These are phyloP conservation scores for Mnemiopsis leidyi DNA, from an alignment of 37 sponge, comb jelly and placozoan species.

Conservation along the genomic window DNA sequence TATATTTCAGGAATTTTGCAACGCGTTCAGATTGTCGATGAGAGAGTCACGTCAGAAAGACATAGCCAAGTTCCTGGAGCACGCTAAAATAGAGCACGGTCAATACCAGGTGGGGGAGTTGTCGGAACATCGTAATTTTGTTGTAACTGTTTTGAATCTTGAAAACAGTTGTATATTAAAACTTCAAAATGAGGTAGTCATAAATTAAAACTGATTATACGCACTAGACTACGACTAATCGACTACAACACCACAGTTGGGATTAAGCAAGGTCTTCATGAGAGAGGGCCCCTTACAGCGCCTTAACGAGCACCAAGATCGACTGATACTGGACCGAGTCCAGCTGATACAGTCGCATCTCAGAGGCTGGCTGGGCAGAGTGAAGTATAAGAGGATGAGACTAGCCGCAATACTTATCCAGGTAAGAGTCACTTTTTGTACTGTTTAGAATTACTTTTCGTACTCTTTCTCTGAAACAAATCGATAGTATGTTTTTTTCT, in stretches of 20 bases:
- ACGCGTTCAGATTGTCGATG: constrained; percentile 36
- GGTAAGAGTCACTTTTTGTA: too few relatives aligned
- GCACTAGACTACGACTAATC: too few relatives aligned
- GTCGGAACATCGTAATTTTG: too few relatives aligned
- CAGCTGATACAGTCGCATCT: constrained; percentile 73
- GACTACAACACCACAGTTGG: too few relatives aligned
- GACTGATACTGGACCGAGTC: constrained; percentile 78
- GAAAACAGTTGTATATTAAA: too few relatives aligned
- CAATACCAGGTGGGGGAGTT: constrained; percentile 58
- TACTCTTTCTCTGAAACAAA: background rate
- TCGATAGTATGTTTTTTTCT: too few relatives aligned
- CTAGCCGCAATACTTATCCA: background rate
- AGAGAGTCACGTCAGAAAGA: constrained; percentile 41
- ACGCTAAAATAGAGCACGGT: constrained; percentile 46
- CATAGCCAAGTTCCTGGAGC: constrained; percentile 47
- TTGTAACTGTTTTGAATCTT: background rate
- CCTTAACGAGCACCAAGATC: constrained; percentile 75
- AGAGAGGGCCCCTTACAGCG: constrained; percentile 72
- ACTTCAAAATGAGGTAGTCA: too few relatives aligned
- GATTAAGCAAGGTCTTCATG: constrained; percentile 83
- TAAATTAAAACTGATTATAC: too few relatives aligned
- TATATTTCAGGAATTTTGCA: constrained; percentile 48
- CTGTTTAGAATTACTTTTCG: background rate
- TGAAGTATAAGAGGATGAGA: constrained; percentile 24
- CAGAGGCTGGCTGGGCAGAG: constrained; percentile 35